Base-by-base conservation (phyloP, 2,888 invertebrate species). In the Alloscopus bannaensis region DNA sequence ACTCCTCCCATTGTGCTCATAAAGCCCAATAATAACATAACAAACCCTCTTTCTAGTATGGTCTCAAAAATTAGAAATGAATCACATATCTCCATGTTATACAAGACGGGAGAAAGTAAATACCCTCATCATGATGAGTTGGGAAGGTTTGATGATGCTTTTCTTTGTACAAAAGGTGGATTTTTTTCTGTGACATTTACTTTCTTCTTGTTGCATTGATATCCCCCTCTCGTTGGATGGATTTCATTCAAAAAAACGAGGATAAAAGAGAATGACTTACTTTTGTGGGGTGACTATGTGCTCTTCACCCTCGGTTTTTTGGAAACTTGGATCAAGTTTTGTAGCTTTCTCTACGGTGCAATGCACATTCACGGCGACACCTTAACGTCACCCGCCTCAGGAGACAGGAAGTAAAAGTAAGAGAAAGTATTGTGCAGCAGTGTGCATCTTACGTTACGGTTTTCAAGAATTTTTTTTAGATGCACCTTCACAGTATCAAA, bases 21-120 rank as follows among this genome's bases (percentile, higher is more conserved):
- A 22, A 57, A 28, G 40, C 50, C 40, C 42, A 68, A 76, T 76
- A 76, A 69, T 64, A 77, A 57, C 68, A 64, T 64, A 60, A 68
- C 68, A 77, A 64, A 69, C 52, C 55, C 64, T 52, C 28, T 76
- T 59, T 68, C n/a, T 50, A 28, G 3, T 3, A 29, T 50, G 6
- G 18, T 50, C 29, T 29, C 26, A 36, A 36, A 36, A 52, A 36
- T 11, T 47, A 45, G 47, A 65, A 68, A 68, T 68, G 52, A 68
- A 68, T 68, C 65, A 65, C 47, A 45, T 31, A 13, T 22, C 62
- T 18, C 62, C n/a, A 29, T 40, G 40, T 62, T 13, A 50, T 22
- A 55, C 8, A 11, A 2, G 11, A 55, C 24, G 28, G 28, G 24
- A 18, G 55, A 24, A 55, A 24, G 26, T 16, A 55, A 55, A 24